These are phyloP conservation scores for Limnephilus rhombicus DNA, from an alignment of 2,888 invertebrate species.

Conservation along the genomic window DNA sequence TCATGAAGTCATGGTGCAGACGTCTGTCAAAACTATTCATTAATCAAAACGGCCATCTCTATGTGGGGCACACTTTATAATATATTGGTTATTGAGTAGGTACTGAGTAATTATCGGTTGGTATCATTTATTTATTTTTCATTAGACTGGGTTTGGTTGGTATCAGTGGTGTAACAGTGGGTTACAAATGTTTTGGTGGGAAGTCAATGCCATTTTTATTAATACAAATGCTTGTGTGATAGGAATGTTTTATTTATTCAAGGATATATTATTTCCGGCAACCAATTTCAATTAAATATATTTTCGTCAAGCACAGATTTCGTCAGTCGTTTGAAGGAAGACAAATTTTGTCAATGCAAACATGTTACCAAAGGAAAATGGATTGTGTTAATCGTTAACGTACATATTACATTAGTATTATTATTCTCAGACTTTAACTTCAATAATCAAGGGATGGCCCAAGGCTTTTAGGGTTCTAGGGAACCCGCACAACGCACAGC, in stretches of 20 bases:
- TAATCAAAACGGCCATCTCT: constrained; percentile 23
- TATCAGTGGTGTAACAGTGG: background rate
- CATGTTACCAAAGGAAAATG: background rate
- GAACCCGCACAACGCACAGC: too few species aligned
- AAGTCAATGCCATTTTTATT: constrained; percentile 15
- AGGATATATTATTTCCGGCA: background rate
- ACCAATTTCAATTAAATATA: background rate
- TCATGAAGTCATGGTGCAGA: constrained; percentile 21
- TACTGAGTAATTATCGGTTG: constrained; percentile 19
- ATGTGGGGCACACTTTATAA: background rate
- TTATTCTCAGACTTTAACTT: too few species aligned
- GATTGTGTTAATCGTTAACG: background rate
- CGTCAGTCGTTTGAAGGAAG: background rate
- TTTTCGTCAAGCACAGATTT: background rate
- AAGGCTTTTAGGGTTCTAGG: too few species aligned
- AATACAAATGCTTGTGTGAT: background rate
- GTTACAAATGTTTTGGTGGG: background rate
- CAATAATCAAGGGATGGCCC: too few species aligned
- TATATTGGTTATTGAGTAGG: background rate
- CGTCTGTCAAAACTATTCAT: constrained; percentile 51
- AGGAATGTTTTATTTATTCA: background rate
- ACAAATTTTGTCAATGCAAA: background rate
- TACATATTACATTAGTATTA: too few species aligned
- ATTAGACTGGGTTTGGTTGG: background rate
- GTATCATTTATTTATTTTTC: background rate